Conservation (phyloP, 1,140 invertebrate genomes). For the Rhopalosiphum padi region DNA sequence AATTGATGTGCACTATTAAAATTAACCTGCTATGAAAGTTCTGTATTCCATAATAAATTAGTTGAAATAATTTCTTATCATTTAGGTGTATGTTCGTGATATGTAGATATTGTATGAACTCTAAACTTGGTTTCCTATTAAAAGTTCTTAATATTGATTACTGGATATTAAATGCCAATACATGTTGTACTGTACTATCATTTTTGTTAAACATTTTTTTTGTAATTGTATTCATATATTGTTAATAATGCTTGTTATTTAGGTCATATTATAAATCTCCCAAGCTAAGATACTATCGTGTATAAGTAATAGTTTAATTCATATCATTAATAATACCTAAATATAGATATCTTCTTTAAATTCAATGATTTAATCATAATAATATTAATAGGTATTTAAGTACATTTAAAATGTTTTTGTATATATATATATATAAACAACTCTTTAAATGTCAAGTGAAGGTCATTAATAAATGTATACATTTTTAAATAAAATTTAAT, state of each 20-base stretch:
- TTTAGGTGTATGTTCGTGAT: background rate
- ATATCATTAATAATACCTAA: background rate
- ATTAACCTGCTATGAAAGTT: background rate
- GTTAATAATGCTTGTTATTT: background rate
- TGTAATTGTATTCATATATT: background rate
- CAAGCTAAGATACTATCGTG: background rate
- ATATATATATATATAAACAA: background rate
- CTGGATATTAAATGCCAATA: background rate
- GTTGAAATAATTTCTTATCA: background rate
- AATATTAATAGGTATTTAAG: background rate
- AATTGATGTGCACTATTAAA: background rate
- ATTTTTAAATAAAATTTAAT: background rate
- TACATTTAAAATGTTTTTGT: background rate
- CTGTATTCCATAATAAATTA: background rate
- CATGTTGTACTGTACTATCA: background rate
- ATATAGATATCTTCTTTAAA: background rate
- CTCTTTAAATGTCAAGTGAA: constrained; percentile 40
- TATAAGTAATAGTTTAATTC: background rate
- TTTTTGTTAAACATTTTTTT: background rate
- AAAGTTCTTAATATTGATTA: background rate
- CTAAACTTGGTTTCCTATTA: background rate
- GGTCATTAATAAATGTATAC: background rate
- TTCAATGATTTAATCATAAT: background rate
- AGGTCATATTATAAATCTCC: background rate
- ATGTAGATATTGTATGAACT: background rate